Base-by-base conservation (phyloP, 2,888 invertebrate genomes). In the Dorcus parallelipipedus region DNA sequence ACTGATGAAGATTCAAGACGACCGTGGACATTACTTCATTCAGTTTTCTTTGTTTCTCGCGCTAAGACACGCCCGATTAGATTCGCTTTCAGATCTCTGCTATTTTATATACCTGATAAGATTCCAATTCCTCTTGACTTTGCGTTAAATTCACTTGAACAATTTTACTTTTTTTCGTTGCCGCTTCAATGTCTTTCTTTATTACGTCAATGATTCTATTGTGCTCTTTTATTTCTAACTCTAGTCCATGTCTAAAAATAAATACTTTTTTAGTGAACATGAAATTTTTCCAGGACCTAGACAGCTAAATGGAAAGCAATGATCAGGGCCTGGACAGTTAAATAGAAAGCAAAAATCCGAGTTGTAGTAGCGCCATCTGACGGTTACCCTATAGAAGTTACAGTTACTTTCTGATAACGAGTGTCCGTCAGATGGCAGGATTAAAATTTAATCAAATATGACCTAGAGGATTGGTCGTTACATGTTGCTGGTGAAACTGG, bases 11-110 rank as follows among this genome's bases (percentile, higher is more conserved):
- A 38, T 85, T 84, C 20, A 93, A 70, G 6, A 91, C 78, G 0
- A 90, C 83, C 3, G 87, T 84, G 57, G 86, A 82, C 52, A 88
- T 85, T 2, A 95, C 85, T 56, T 91, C 86, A 71, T 95, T 95
- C 71, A 95, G 76, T 72, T 88, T 83, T 59, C 82, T 82, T 76
- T 94, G 94, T 76, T 90, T 86, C 73, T 87, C 84, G 69, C 83
- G 80, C 89, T 91, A 68, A 10, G 77, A 70, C 60, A 62, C 45
- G 55, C 45, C 41, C 41, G 6, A 40, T 41, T 41, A 41, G n/a
- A 10, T 41, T 38, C 38, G 9, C 5, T 9, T 14, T 41, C 3
- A n/a, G n/a, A 7, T n/a, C 14, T 41, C 5, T 41, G 7, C 9
- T 41, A 5, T 41, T 41, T 41, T 14, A 42, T 6, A 66, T 78